A percentile compares a stretch with the other conserved stretches of the same genome.
Conservation (phyloP, 2,113 vertebrate species). For the Serilophus lunatus region DNA sequence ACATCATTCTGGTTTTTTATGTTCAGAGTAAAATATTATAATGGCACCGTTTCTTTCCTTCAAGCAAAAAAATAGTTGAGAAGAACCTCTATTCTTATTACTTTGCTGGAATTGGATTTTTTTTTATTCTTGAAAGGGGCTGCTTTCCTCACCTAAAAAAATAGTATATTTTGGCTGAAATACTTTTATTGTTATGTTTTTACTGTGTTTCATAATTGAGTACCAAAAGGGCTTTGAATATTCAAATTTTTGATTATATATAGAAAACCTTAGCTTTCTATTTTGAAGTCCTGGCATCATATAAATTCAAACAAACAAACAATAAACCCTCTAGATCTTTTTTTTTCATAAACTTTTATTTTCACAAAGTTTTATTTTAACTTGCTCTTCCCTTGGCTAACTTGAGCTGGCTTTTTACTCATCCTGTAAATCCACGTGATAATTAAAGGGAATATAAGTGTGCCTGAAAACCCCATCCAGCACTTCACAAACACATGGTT, state of each 20-base stretch:
- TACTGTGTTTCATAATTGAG: neutral
- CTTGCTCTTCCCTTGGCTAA: neutral
- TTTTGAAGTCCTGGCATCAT: neutral
- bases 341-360: neutral
- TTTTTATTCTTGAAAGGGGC: neutral
- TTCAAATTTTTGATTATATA: neutral
- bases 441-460: neutral
- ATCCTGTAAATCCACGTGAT: fast-evolving
- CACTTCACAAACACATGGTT: neutral
- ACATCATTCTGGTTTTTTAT: neutral
- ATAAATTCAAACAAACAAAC: neutral
- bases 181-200: too few relatives aligned
- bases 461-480: neutral
- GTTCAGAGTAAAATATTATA: neutral
- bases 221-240: neutral
- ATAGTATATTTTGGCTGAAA: neutral
- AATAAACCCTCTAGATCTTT: neutral
- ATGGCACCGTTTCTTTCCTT: neutral
- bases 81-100: neutral
- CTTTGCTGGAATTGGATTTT: neutral
- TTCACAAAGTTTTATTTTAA: neutral
- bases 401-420: neutral
- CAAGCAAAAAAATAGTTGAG: constrained; percentile 9
- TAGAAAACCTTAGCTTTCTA: neutral
- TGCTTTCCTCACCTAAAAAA: neutral